These are phyloP conservation scores for Augochlora pura DNA, from an alignment of 1,140 invertebrate genomes.

Conservation along the genomic window DNA sequence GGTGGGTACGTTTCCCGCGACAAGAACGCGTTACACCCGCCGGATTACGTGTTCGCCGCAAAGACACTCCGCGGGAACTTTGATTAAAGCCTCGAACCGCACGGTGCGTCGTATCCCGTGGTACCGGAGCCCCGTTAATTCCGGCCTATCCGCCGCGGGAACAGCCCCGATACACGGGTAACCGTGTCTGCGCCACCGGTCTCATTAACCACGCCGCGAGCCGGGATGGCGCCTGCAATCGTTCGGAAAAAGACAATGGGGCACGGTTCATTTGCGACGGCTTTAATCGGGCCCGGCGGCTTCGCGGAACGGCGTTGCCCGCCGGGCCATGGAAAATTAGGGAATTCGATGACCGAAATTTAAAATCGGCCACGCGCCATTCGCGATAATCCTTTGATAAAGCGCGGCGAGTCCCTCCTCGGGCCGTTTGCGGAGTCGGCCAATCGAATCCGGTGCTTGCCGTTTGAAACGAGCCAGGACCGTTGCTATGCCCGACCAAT, in stretches of 20 bases:
- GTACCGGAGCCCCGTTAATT: neutral
- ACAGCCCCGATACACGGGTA: neutral
- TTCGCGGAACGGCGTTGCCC: neutral
- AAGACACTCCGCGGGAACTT: neutral
- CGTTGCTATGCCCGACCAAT: no score
- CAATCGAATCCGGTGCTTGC: no score
- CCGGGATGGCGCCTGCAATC: neutral
- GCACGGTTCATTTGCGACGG: neutral
- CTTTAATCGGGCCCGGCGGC: neutral
- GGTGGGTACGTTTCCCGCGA: neutral
- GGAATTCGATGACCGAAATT: no score
- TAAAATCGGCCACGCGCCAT: no score
- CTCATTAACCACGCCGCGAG: neutral
- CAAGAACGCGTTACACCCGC: neutral
- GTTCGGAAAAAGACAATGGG: neutral
- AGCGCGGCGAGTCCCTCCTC: no score
- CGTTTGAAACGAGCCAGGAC: no score
- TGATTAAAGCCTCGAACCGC: neutral
- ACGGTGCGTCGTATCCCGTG: neutral
- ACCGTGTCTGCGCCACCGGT: neutral
- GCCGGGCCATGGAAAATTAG: neutral
- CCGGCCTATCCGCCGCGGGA: neutral
- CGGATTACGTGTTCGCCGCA: neutral
- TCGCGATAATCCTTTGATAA: no score
- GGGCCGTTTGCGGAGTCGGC: no score